A percentile compares a stretch with the other conserved stretches of the same genome.
phyloP scores from a whole-genome alignment of 1,140 invertebrate genomes.

The Zaprionus lachaisei region DNA sequence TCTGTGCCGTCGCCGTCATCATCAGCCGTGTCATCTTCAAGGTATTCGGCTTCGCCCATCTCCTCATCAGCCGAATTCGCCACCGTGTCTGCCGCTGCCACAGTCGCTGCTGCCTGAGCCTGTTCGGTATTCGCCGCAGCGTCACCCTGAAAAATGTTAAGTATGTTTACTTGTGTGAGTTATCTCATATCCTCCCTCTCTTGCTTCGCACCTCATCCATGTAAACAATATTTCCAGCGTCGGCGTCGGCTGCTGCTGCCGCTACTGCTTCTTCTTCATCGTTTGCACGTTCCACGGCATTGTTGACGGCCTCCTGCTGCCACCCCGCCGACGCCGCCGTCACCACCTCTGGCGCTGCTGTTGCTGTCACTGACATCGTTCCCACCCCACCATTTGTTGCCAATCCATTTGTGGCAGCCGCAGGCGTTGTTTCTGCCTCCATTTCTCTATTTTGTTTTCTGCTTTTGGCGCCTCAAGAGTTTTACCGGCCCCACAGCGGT shows the following conservation, averaged over 20 bases:
- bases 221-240: conserved; percentile 19
- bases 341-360: neutral
- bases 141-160: conserved; percentile 48
- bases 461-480: conserved; percentile 36
- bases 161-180: conserved; percentile 37
- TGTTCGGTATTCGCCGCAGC: conserved; percentile 9
- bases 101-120: neutral
- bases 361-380: neutral
- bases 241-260: conserved; percentile 9
- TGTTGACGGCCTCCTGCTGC: conserved; percentile 1
- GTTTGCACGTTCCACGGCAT: conserved; percentile 13
- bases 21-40: conserved; percentile 53
- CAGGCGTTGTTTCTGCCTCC: conserved; percentile 61
- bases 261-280: conserved; percentile 25
- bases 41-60: conserved; percentile 63
- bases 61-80: conserved; percentile 29
- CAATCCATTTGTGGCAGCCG: conserved; percentile 45
- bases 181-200: conserved; percentile 47
- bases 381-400: conserved; percentile 1
- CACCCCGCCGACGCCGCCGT: neutral
- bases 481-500: conserved; percentile 24
- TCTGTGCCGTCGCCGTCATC: conserved; percentile 28
- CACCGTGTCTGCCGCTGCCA: neutral
- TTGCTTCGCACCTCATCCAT: conserved; percentile 27
- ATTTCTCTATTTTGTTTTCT: conserved; percentile 40